Percentiles rank a stretch among this genome's conserved stretches.
Conservation (phyloP, 2,113 vertebrate genomes). For the Probosciger aterrimus region DNA sequence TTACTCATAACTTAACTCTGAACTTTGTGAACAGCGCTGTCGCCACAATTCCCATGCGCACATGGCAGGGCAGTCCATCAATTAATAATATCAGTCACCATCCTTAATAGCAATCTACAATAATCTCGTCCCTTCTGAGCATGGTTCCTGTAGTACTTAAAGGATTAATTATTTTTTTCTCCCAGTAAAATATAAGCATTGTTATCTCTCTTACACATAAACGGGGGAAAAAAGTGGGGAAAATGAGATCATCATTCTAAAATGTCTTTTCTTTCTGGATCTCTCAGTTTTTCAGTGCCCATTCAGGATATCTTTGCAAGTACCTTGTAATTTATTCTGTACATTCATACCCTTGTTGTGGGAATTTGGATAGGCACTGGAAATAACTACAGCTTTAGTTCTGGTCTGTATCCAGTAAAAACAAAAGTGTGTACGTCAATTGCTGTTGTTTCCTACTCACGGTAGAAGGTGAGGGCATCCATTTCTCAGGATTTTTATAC, state of each 20-base stretch:
- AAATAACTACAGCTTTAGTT: not conserved
- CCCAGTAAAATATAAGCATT: not conserved
- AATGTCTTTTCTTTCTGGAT: not conserved
- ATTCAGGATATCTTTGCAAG: not conserved
- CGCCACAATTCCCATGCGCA: not conserved
- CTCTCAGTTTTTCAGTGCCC: not conserved
- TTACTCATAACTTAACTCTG: not conserved
- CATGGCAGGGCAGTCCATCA: not conserved
- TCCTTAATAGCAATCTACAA: not conserved
- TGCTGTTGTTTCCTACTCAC: not conserved
- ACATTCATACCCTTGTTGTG: not conserved
- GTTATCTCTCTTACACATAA: not conserved
- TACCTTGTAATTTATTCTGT: not conserved
- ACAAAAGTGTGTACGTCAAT: not conserved
- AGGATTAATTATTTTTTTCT: not conserved
- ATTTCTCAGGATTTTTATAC: not conserved
- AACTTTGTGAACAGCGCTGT: not conserved
- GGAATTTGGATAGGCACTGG: not conserved
- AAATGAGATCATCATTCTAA: not conserved
- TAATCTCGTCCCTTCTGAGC: not conserved
- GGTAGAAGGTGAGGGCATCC: not conserved
- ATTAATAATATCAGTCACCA: not conserved
- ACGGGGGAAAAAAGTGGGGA: rapidly evolving
- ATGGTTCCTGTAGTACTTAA: not conserved
- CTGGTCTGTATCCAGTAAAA: not conserved